Evolutionary conservation across 1,140 invertebrate genomes (phyloP).

Genomic region (Lordiphosa collinella): DNA sequence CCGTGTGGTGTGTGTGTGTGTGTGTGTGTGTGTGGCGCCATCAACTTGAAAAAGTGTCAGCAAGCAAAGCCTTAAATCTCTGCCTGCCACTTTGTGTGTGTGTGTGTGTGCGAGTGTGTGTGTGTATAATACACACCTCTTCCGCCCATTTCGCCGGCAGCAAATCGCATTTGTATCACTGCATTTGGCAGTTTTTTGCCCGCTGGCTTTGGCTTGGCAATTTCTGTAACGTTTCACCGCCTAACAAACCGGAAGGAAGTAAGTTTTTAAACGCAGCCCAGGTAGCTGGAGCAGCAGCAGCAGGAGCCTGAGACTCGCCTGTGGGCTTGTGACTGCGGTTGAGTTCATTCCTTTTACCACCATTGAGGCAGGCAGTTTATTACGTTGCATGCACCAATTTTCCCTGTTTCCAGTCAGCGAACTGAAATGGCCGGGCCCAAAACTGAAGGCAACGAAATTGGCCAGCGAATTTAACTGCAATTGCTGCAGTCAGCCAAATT

Average conservation of each 20-base stretch:
- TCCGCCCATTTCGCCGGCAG: constrained; percentile 31
- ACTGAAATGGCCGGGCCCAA: constrained; percentile 35
- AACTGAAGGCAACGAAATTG: constrained; percentile 44
- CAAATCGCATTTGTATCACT: constrained; percentile 74
- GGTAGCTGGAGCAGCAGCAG: constrained; percentile 5
- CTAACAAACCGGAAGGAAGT: constrained; percentile 76
- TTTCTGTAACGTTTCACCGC: constrained; percentile 51
- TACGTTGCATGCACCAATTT: constrained; percentile 66
- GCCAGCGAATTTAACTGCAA: constrained; percentile 13
- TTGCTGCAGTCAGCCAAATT: neutral
- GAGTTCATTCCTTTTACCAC: neutral
- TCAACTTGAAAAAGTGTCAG: constrained; percentile 74
- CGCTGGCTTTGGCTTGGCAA: constrained; percentile 18
- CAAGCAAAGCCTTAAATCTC: constrained; percentile 69
- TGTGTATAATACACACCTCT: constrained; percentile 47
- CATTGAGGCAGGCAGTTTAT: constrained; percentile 43
- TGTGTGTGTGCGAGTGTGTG: neutral
- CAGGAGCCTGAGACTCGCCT: constrained; percentile 33
- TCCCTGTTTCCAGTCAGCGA: constrained; percentile 61
- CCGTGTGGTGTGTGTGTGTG: constrained; percentile 8
- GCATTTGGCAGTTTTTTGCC: constrained; percentile 56
- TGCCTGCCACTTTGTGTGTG: constrained; percentile 39
- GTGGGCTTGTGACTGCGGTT: constrained; percentile 42
- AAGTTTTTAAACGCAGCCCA: constrained; percentile 64
- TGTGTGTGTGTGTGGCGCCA: constrained; percentile 46